A percentile compares a stretch with the other conserved stretches of the same genome.
phyloP scores from a whole-genome alignment of 2,888 invertebrate genomes.

The Xiphydria camelus region DNA sequence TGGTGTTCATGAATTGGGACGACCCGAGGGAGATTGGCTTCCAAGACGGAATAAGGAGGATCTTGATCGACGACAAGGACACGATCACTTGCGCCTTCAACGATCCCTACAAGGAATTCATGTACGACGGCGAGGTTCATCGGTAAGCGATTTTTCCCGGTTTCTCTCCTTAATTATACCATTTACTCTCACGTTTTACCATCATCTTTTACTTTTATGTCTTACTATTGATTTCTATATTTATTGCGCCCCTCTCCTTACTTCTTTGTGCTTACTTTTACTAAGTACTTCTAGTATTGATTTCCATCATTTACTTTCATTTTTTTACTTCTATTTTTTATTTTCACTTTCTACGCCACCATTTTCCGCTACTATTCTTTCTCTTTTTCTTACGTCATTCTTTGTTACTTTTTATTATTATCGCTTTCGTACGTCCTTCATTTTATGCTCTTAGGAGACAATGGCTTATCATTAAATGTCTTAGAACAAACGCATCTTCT shows the following conservation, averaged over 20 bases:
- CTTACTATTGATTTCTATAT: neutral
- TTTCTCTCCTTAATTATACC: constrained; percentile 5
- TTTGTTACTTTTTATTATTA: too few species aligned
- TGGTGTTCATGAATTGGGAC: constrained; percentile 83
- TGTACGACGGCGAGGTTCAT: constrained; percentile 73
- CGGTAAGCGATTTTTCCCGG: constrained; percentile 38
- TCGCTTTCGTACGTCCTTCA: too few species aligned
- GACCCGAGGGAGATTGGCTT: constrained; percentile 86
- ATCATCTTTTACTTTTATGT: neutral
- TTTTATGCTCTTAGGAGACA: too few species aligned
- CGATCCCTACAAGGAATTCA: constrained; percentile 73
- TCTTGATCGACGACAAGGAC: constrained; percentile 78
- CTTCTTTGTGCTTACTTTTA: neutral
- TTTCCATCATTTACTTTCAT: too few species aligned
- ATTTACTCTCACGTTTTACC: neutral
- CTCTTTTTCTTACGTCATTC: too few species aligned
- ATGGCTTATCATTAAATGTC: too few species aligned
- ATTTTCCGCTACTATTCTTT: too few species aligned
- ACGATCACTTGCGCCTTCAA: constrained; percentile 66
- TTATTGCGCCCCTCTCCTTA: too few species aligned
- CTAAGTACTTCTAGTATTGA: neutral
- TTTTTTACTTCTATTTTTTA: constrained; percentile 6
- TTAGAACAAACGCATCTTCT: too few species aligned
- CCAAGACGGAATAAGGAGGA: constrained; percentile 75
- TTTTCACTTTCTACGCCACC: too few species aligned